Evolutionary conservation across 2,113 vertebrate genomes (phyloP), one percentile per base, ranked within the genome.

Genomic region (Neolamprologus kungweensis): DNA sequence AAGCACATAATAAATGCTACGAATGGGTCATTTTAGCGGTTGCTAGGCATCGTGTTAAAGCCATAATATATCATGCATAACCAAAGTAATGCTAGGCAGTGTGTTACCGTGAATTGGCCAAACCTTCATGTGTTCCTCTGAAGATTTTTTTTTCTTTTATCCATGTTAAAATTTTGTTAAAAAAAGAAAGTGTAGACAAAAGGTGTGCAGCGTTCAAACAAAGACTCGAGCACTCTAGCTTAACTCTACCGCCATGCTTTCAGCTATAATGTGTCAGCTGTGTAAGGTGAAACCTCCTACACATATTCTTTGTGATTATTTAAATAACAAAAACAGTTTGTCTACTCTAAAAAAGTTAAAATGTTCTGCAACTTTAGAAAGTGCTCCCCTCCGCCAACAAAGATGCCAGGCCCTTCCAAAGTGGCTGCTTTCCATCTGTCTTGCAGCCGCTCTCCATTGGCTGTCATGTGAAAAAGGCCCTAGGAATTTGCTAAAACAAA

Each of bases 341-440:
- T 75, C 40, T 78, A 37, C 9, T 87, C 54, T 57, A 26, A 71
- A 87, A 73, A 93, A 91, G 90, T 88, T 84, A 3, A 90, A 89
- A 86, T 82, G 47, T 73, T 86, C 55, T n/a, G 28, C 79, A 91
- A 90, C 90, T 91, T 93, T 85, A 31, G 6, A 90, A 83, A 85
- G 40, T 5, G 28, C 71, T 82, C n/a, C 42, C 5, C 33, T 78
- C 78, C 81, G 88, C 90, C 90, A 92, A 83, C 80, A 87, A 40
- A 84, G 51, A 88, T 42, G 78, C 58, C 78, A 88, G 80, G 8
- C 47, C 73, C 63, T 84, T 94, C 88, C 91, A 92, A 94, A 84
- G 71, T 92, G 90, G 87, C 90, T 68, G 73, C 86, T 73, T 87
- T 93, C 89, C 92, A 95, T 93, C 83, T 87, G 87, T 89, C 83